Conservation (phyloP, 2,113 vertebrate genomes). For the Ciconia maguari region DNA sequence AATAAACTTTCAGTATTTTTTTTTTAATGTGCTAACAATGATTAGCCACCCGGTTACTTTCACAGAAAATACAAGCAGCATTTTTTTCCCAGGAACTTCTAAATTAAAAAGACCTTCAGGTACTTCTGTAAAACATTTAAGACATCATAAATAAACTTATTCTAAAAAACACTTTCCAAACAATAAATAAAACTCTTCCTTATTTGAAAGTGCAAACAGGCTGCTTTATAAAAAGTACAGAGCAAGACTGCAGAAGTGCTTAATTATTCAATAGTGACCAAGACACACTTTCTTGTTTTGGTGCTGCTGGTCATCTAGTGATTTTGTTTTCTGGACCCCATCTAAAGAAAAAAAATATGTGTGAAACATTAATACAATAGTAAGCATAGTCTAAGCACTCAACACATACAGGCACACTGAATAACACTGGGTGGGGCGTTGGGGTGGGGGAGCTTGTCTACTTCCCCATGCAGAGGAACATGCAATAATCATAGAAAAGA, state of each 20-base stretch:
- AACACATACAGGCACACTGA: background rate
- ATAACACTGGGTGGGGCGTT: background rate
- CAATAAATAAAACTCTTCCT: conserved; percentile 59
- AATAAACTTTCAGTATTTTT: background rate
- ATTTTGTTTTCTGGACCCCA: conserved; percentile 55
- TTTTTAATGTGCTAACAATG: background rate
- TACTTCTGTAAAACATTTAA: conserved; percentile 34
- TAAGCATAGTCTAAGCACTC: background rate
- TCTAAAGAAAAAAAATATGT: conserved; percentile 34
- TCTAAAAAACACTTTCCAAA: conserved; percentile 51
- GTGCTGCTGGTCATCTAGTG: conserved; percentile 63
- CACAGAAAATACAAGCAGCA: conserved; percentile 40
- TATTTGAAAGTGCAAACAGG: conserved; percentile 56
- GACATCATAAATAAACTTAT: conserved; percentile 59
- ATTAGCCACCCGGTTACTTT: conserved; percentile 26
- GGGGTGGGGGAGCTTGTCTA: background rate
- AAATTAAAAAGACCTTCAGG: conserved; percentile 43
- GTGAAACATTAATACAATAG: background rate
- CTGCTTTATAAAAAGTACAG: conserved; percentile 50
- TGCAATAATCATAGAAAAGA: background rate
- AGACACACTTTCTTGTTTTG: conserved; percentile 73
- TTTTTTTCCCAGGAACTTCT: background rate
- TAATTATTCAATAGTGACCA: conserved; percentile 44
- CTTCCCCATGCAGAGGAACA: background rate
- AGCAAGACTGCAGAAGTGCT: conserved; percentile 8